Base-by-base conservation (phyloP, 2,888 invertebrate species). In the Tanypteryx hageni region DNA sequence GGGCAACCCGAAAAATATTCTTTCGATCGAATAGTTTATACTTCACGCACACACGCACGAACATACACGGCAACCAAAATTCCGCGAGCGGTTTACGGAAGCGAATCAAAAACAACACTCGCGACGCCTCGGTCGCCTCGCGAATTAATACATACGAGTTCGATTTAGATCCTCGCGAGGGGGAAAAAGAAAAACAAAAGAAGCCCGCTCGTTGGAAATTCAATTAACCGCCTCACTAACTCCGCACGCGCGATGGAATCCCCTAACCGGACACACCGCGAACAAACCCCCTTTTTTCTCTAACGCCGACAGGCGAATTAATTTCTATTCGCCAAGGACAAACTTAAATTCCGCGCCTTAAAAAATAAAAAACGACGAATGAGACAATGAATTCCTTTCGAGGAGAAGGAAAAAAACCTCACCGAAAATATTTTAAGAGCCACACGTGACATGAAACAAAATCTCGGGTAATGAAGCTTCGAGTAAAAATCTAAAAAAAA, bases 381-480 rank as follows among this genome's bases (percentile, higher is more conserved):
- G 27, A 76, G 76, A 76, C 22, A 27, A 76, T 76, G 76, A 76
- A 76, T 76, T 10, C 76, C 27, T 76, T 76, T 27, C 11, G 76
- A 14, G 76, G 76, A 76, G 5, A n/a, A 27, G 27, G 5, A 22
- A 3, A 44, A 44, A 44, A 44, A 27, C 22, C 61, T 13, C 61
- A 0, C 61, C 14, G 61, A 61, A 76, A 76, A 76, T 27, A 76
- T 10, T 76, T 22, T 76, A 76, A 22, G 44, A 44, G 44, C 76
- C 76, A 13, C 76, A 27, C 27, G 27, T 13, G 76, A 27, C 76
- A 76, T 27, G 76, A 76, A 76, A 76, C 76, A 76, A 76, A 44
- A 76, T 27, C 76, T 27, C 27, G 76, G 76, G 76, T 76, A 76
- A 76, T 76, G 76, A 18, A 76, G 76, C 76, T 22, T 76, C 27